Conservation (phyloP, 2,888 invertebrate species). For the Leptopterna dolabrata region DNA sequence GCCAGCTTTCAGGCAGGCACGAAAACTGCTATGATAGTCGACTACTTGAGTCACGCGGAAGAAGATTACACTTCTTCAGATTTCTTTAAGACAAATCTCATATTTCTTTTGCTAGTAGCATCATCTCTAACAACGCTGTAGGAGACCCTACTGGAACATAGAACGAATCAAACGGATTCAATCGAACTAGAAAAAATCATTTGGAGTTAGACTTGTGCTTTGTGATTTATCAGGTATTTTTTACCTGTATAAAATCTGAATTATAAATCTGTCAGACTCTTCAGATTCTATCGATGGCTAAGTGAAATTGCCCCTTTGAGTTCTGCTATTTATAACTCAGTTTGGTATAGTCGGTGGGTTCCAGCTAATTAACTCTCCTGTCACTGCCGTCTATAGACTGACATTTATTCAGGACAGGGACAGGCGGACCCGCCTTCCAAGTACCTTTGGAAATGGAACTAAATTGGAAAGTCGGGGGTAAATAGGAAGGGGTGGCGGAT, state of each 20-base stretch:
- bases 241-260: background rate
- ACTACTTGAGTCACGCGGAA: too few relatives aligned
- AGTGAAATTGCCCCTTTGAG: background rate
- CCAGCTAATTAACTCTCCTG: slow-evolving; percentile 40
- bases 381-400: slow-evolving; percentile 38
- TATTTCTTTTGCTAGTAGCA: too few relatives aligned
- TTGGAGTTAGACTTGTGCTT: too few relatives aligned
- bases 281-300: background rate
- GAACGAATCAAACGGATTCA: too few relatives aligned
- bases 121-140: too few relatives aligned
- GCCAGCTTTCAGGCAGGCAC: too few relatives aligned
- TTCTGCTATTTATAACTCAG: slow-evolving; percentile 20
- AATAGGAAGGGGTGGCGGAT: background rate
- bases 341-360: background rate
- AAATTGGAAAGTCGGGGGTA: slow-evolving; percentile 10
- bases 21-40: too few relatives aligned
- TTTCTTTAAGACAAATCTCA: too few relatives aligned
- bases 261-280: background rate
- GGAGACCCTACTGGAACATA: too few relatives aligned
- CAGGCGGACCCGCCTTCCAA: background rate
- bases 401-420: slow-evolving; percentile 29
- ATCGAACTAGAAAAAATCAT: too few relatives aligned
- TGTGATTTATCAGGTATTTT: too few relatives aligned
- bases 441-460: slow-evolving; percentile 42
- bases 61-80: too few relatives aligned